Conservation (phyloP, 2,113 vertebrate genomes). For the Leptobrachium leishanense region DNA sequence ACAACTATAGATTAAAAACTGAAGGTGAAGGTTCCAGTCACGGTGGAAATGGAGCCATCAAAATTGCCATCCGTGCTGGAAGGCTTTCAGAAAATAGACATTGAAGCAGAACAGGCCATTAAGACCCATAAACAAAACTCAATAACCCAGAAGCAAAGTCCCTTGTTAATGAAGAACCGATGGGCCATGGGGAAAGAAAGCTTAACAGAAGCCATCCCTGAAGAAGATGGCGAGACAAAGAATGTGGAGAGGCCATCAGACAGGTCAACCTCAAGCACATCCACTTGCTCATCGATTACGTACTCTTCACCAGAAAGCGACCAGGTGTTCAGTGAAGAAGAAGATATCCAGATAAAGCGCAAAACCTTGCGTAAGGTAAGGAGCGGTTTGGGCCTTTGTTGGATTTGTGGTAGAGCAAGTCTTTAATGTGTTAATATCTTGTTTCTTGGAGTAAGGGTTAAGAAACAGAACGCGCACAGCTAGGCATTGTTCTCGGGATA, state of each 20-base stretch:
- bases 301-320: conserved; percentile 72
- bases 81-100: neutral
- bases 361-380: conserved; percentile 69
- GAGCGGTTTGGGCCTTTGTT: neutral
- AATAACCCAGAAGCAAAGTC: neutral
- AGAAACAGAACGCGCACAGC: neutral
- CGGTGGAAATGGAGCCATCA: conserved; percentile 20
- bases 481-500: conserved; percentile 14
- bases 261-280: conserved; percentile 58
- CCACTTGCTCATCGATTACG: conserved; percentile 65
- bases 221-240: neutral
- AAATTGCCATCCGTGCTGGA: neutral
- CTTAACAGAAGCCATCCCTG: neutral
- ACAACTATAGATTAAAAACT: neutral
- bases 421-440: neutral
- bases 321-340: conserved; percentile 73
- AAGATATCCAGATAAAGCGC: conserved; percentile 58
- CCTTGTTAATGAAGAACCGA: neutral
- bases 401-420: neutral
- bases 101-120: neutral
- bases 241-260: conserved; percentile 19
- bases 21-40: neutral
- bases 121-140: neutral
- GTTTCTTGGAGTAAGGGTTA: neutral
- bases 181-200: neutral